phyloP scores from a whole-genome alignment of 35 echinoderm and acorn worm genomes.

The Ophioderma brevispina region DNA sequence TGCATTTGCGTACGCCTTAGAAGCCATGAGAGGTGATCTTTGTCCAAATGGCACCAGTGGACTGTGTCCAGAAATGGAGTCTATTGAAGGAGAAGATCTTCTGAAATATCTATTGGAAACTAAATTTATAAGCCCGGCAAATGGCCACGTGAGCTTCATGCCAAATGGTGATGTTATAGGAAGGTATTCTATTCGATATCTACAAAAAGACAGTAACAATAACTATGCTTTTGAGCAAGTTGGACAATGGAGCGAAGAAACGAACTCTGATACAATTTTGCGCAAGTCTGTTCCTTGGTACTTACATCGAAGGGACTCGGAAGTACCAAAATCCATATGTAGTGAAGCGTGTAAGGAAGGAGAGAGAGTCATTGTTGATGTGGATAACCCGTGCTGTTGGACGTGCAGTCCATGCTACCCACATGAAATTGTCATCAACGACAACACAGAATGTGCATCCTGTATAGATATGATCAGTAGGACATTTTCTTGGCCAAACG shows the following conservation, averaged over 20 bases:
- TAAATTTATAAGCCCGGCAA: constrained; percentile 57
- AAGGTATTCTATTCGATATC: constrained; percentile 67
- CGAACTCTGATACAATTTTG: not conserved
- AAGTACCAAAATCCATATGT: constrained; percentile 69
- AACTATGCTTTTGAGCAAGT: not conserved
- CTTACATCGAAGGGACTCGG: constrained; percentile 8
- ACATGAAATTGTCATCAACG: constrained; percentile 62
- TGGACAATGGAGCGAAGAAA: not conserved
- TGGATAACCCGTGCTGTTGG: constrained; percentile 92
- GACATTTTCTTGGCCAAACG: constrained; percentile 57
- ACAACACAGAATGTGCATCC: constrained; percentile 56
- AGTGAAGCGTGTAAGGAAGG: constrained; percentile 64
- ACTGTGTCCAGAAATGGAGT: constrained; percentile 54
- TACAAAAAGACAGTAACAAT: constrained; percentile 41
- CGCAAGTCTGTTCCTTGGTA: too few relatives aligned
- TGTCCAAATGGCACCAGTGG: constrained; percentile 36
- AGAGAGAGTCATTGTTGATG: constrained; percentile 44
- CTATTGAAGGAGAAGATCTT: constrained; percentile 45
- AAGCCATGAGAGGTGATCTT: constrained; percentile 51
- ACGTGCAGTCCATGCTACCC: constrained; percentile 53
- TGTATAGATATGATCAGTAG: constrained; percentile 33
- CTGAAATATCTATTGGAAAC: constrained; percentile 55
- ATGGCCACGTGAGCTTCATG: constrained; percentile 65
- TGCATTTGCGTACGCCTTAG: constrained; percentile 66
- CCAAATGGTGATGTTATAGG: constrained; percentile 65